phyloP scores from a whole-genome alignment of 1,140 invertebrate genomes.

The Orussus abietinus region DNA sequence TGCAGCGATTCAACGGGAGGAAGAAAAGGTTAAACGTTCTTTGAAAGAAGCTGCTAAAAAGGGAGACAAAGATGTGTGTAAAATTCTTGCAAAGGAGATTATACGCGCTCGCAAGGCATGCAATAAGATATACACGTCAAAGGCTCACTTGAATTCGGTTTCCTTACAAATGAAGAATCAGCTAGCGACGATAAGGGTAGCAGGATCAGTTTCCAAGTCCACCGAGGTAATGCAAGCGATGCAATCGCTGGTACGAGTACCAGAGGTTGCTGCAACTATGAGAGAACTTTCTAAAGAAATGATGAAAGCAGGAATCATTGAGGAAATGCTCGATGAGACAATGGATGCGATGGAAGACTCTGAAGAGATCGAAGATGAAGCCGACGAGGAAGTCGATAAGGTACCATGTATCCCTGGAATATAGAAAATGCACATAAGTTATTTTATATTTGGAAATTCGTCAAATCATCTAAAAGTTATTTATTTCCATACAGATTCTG shows the following conservation, averaged over 20 bases:
- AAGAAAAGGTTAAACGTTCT: slow-evolving; percentile 92
- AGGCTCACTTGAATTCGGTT: slow-evolving; percentile 97
- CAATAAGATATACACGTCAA: slow-evolving; percentile 88
- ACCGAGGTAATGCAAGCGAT: slow-evolving; percentile 97
- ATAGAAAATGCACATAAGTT: too few relatives aligned
- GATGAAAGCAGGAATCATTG: slow-evolving; percentile 99
- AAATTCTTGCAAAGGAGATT: slow-evolving; percentile 93
- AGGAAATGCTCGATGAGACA: slow-evolving; percentile 99
- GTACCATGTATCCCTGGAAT: too few relatives aligned
- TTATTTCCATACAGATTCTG: slow-evolving; percentile 76
- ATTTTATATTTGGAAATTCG: slow-evolving; percentile 3
- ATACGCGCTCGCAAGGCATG: slow-evolving; percentile 86
- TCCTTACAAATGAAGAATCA: slow-evolving; percentile 98
- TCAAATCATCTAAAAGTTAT: slow-evolving; percentile 25
- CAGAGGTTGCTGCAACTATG: slow-evolving; percentile 94
- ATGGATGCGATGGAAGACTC: slow-evolving; percentile 87
- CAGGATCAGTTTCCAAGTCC: slow-evolving; percentile 87
- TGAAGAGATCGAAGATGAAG: slow-evolving; percentile 89
- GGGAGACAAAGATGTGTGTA: slow-evolving; percentile 91
- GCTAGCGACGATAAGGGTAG: slow-evolving; percentile 83
- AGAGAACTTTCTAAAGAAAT: slow-evolving; percentile 97
- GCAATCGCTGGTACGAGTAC: slow-evolving; percentile 85
- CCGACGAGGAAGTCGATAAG: slow-evolving; percentile 90
- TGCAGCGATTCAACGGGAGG: slow-evolving; percentile 89
- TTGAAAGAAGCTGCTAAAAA: slow-evolving; percentile 96